Conservation (phyloP, 1,140 invertebrate genomes). For the Pseudobourletiella spinata region DNA sequence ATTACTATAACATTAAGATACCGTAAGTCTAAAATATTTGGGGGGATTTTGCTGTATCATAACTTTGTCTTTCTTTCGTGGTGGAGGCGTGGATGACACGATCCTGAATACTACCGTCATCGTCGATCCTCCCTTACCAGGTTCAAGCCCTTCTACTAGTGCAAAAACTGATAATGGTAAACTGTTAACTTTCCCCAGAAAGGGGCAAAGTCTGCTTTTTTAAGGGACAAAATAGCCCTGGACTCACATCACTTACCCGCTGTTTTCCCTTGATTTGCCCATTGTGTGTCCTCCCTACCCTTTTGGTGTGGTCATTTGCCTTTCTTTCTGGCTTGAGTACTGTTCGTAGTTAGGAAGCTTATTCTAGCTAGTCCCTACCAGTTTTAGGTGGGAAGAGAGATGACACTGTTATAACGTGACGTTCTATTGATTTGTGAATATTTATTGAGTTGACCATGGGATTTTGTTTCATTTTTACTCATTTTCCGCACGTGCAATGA, state of each 20-base stretch:
- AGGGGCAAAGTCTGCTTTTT: slow-evolving; percentile 3
- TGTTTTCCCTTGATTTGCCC: background rate
- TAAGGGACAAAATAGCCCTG: background rate
- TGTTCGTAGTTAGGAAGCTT: too few relatives aligned
- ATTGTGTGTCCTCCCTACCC: too few relatives aligned
- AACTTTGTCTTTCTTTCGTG: slow-evolving; percentile 1
- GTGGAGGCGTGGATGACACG: slow-evolving; percentile 4
- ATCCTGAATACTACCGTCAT: slow-evolving; percentile 4
- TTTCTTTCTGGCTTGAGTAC: too few relatives aligned
- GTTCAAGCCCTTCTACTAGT: slow-evolving; percentile 24
- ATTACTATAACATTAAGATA: background rate
- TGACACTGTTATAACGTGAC: background rate
- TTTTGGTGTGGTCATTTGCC: too few relatives aligned
- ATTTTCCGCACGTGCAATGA: slow-evolving; percentile 20
- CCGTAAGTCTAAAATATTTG: too few relatives aligned
- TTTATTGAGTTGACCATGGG: background rate
- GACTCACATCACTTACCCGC: background rate
- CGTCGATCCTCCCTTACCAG: slow-evolving; percentile 3
- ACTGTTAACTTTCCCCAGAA: slow-evolving; percentile 6
- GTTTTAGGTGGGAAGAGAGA: too few relatives aligned
- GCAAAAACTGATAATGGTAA: slow-evolving; percentile 9
- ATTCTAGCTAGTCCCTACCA: too few relatives aligned
- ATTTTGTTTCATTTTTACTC: background rate
- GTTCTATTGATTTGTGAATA: background rate
- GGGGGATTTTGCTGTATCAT: too few relatives aligned